These are phyloP conservation scores for Thecocarcelia acutangulata DNA, from an alignment of 2,888 invertebrate species.

Conservation along the genomic window DNA sequence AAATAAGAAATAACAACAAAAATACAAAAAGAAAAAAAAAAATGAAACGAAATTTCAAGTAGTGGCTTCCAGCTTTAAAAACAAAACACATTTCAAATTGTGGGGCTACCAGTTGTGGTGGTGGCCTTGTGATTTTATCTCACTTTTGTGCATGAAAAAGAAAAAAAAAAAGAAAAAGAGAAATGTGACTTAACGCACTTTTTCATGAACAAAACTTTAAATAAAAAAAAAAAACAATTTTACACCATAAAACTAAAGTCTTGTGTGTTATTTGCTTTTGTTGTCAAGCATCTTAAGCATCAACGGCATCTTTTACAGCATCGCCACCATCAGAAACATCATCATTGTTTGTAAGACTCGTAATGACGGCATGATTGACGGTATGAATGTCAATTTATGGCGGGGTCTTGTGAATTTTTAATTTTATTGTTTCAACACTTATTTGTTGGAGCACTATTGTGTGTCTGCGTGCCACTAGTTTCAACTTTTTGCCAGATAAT, in stretches of 20 bases:
- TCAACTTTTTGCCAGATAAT: slow-evolving; percentile 32
- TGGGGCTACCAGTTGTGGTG: slow-evolving; percentile 35
- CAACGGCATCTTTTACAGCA: slow-evolving; percentile 4
- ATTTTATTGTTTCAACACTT: slow-evolving; percentile 42
- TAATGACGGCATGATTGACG: slow-evolving; percentile 15
- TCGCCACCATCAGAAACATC: slow-evolving; percentile 18
- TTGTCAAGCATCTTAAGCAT: slow-evolving; percentile 23
- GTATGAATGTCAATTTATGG: slow-evolving; percentile 29
- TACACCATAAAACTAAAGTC: neutral
- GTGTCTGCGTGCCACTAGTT: neutral
- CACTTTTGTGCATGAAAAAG: slow-evolving; percentile 9
- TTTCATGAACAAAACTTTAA: slow-evolving; percentile 6
- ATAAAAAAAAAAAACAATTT: neutral
- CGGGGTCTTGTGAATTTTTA: slow-evolving; percentile 7
- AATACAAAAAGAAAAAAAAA: slow-evolving; percentile 1
- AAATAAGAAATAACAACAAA: too few species aligned
- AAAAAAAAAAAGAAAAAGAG: slow-evolving; percentile 1
- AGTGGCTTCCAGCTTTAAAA: slow-evolving; percentile 33
- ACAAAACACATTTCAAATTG: slow-evolving; percentile 6
- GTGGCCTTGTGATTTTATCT: slow-evolving; percentile 32
- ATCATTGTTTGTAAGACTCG: slow-evolving; percentile 37
- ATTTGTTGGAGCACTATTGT: neutral
- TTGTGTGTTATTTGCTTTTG: slow-evolving; percentile 17
- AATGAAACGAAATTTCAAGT: slow-evolving; percentile 7
- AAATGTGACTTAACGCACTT: slow-evolving; percentile 11